These are phyloP conservation scores for Noctua janthe DNA, from an alignment of 2,888 invertebrate species.

Conservation along the genomic window DNA sequence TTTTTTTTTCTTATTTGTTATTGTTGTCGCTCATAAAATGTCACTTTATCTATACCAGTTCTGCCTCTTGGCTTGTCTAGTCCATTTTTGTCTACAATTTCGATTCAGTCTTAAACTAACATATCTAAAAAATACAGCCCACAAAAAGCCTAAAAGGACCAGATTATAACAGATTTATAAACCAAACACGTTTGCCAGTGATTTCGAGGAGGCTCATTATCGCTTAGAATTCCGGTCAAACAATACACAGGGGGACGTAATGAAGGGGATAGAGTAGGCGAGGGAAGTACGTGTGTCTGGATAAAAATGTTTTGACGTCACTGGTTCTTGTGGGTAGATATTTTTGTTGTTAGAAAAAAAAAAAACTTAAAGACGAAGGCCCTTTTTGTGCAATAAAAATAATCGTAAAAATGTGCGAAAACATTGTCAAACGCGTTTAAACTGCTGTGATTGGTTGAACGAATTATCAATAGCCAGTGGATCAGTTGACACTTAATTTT, in stretches of 20 bases:
- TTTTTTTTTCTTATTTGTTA: too few relatives aligned
- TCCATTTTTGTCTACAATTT: not conserved
- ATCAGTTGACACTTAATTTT: not conserved
- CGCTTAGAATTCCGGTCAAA: conserved; percentile 50
- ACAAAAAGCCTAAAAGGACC: conserved; percentile 17
- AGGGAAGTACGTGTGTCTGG: conserved; percentile 6
- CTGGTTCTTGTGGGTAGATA: not conserved
- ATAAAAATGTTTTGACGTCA: not conserved
- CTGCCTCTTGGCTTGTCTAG: too few relatives aligned
- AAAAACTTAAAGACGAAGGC: not conserved
- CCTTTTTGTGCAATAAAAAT: not conserved
- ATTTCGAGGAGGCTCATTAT: conserved; percentile 44
- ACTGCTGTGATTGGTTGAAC: not conserved
- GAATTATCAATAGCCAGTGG: not conserved
- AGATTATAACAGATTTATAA: conserved; percentile 28
- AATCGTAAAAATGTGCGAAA: not conserved
- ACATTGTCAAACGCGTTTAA: not conserved
- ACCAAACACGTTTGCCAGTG: conserved; percentile 49
- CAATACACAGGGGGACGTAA: conserved; percentile 49
- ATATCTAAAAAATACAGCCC: not conserved
- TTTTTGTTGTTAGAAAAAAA: not conserved
- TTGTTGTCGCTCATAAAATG: too few relatives aligned
- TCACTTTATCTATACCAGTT: not conserved
- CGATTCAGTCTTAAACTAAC: conserved; percentile 8
- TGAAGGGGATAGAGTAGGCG: conserved; percentile 30